Percentiles rank a stretch among this genome's conserved stretches.
Conservation (phyloP, 2,797 vertebrate genomes). For the Melanotaenia nigrans region DNA sequence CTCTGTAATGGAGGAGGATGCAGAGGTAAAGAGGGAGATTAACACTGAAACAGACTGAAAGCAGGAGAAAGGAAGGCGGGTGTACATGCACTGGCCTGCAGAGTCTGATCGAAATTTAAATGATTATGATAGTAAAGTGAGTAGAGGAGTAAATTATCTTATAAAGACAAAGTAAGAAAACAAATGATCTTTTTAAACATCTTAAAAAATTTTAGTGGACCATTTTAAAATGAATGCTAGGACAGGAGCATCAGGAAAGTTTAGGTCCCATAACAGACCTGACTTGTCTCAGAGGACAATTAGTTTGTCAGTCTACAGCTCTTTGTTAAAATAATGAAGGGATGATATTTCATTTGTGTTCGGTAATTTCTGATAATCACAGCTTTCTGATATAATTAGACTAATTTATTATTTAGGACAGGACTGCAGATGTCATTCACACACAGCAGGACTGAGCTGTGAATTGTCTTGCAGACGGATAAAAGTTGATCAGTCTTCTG, state of each 20-base stretch:
- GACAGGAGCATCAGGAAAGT: neutral
- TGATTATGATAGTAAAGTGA: neutral
- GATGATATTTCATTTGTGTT: neutral
- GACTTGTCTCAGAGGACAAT: neutral
- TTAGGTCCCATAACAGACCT: neutral
- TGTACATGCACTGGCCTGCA: slow-evolving; percentile 1
- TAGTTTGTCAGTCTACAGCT: neutral
- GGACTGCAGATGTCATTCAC: neutral
- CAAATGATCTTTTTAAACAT: neutral
- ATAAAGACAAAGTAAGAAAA: neutral
- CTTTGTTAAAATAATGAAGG: neutral
- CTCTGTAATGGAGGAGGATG: slow-evolving; percentile 5
- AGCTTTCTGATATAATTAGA: neutral
- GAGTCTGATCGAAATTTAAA: neutral
- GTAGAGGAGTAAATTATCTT: neutral
- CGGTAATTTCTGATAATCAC: neutral
- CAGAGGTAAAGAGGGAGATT: slow-evolving; percentile 6
- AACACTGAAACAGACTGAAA: neutral
- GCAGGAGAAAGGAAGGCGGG: neutral
- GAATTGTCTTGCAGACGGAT: neutral
- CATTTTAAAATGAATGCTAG: neutral
- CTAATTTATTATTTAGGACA: neutral
- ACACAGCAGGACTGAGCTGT: neutral
- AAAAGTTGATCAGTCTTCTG: neutral
- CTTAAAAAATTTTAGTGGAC: neutral